Evolutionary conservation across 2,797 vertebrate genomes (phyloP).

Genomic region (Ceyx erithaca): DNA sequence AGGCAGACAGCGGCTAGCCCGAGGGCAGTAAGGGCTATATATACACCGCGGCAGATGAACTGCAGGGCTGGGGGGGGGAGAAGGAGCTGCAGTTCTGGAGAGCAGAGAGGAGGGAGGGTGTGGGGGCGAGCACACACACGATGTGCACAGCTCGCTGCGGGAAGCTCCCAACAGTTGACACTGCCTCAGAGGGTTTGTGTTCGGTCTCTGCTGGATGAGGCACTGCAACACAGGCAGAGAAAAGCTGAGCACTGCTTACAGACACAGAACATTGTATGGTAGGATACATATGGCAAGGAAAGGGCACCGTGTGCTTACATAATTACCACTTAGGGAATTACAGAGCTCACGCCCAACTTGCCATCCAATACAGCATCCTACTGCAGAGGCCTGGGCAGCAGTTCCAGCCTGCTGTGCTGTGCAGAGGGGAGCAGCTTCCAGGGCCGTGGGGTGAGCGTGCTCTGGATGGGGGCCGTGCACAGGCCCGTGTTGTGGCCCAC

Average conservation of each 20-base stretch:
- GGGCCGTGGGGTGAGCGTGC: rapidly evolving
- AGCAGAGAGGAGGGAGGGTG: not conserved
- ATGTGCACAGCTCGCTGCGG: not conserved
- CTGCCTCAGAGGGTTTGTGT: slow-evolving; percentile 3
- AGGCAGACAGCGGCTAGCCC: slow-evolving; percentile 50
- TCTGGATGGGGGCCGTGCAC: not conserved
- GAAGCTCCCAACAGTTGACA: not conserved
- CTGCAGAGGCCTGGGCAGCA: not conserved
- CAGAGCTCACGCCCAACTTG: not conserved
- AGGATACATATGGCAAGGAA: not conserved
- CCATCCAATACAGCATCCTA: not conserved
- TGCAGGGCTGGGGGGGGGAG: slow-evolving; percentile 13
- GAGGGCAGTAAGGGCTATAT: slow-evolving; percentile 52
- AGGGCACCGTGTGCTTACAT: not conserved
- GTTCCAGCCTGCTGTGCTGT: not conserved
- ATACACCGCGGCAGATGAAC: slow-evolving; percentile 36
- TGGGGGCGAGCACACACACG: not conserved
- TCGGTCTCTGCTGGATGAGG: not conserved
- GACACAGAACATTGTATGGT: not conserved
- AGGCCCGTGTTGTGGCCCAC: not conserved
- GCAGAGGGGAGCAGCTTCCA: not conserved
- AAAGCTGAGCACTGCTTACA: not conserved
- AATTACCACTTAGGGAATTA: slow-evolving; percentile 29
- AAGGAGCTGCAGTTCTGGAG: not conserved
- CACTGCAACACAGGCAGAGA: not conserved